Conservation (phyloP, 2,888 invertebrate genomes). For the Drosophila meridiana region DNA sequence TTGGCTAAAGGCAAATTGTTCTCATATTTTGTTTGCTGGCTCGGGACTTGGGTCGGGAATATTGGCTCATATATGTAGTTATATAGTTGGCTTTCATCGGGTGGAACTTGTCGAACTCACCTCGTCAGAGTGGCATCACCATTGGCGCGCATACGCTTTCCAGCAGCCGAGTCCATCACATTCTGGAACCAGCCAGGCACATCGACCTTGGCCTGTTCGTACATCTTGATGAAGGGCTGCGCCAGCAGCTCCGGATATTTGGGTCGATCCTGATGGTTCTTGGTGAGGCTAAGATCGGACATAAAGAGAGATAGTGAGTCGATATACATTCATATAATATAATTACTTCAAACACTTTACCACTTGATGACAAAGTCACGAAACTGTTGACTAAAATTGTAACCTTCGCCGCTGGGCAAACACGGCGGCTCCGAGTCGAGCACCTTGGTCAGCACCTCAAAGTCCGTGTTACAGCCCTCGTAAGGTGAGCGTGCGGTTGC, state of each 20-base stretch:
- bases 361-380: constrained; percentile 96
- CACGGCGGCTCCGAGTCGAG: constrained; percentile 95
- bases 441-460: constrained; percentile 97
- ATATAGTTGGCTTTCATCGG: background rate
- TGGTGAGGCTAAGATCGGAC: constrained; percentile 90
- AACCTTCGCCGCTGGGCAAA: constrained; percentile 89
- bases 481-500: constrained; percentile 98
- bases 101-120: constrained; percentile 59
- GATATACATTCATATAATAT: background rate
- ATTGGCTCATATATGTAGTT: constrained; percentile 6
- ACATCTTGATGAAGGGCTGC: constrained; percentile 94
- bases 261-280: constrained; percentile 96
- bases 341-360: constrained; percentile 85
- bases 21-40: background rate
- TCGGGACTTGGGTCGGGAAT: background rate
- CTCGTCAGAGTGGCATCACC: constrained; percentile 82
- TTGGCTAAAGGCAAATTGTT: constrained; percentile 27
- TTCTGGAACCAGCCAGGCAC: constrained; percentile 94
- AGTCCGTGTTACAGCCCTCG: constrained; percentile 97
- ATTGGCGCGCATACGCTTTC: constrained; percentile 71
- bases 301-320: background rate
- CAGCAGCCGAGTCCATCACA: constrained; percentile 86
- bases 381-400: constrained; percentile 92
- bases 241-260: constrained; percentile 96
- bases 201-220: constrained; percentile 89